Base-by-base conservation (phyloP, 37 sponge, comb jelly and placozoan genomes). In the Hexactinellida sp. region DNA sequence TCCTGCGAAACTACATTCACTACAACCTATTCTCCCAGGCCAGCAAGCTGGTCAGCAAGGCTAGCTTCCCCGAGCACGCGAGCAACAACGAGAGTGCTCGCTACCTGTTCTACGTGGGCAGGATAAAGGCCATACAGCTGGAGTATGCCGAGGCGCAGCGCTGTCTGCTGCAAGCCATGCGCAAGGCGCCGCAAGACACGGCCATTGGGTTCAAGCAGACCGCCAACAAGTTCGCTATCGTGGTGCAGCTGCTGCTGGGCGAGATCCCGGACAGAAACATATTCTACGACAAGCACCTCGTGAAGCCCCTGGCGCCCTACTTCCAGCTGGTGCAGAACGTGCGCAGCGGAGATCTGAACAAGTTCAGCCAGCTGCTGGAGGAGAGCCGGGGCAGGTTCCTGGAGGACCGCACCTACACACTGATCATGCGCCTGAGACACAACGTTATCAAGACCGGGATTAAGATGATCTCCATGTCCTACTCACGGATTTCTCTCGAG, bases 391-490 rank as follows among this genome's bases (percentile, higher is more conserved):
- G 39, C 25, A 89, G 91, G 85, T 97, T 97, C 84, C 85, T 88
- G 37, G 54, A 55, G 71, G 95, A 97, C 82, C 87, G 88, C n/a
- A 97, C 99, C 0, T 90, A 92, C 87, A 93, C 94, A 0, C 88
- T 97, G 55, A 97, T 97, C 19, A 89, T 95, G 38, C 37, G 94
- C 24, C 85, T 97, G 0, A 86, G 94, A 34, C 97, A 97, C 82
- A 94, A 97, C 91, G 99, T 97, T 54, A 97, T 97, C 88, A 97
- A 97, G 87, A 95, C 99, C n/a, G 99, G 99, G 37, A 89, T 93
- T 25, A 37, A 91, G 35, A 90, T 89, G 89, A 91, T 94, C 37
- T 83, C 86, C 54, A 82, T 94, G 76, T 91, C 92, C 13, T 95
- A 97, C 87, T 95, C 95, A 21, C 55, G 94, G 55, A 93, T 97